Evolutionary conservation across 1,140 invertebrate genomes (phyloP), one percentile per base, ranked within the genome.

Genomic region (Paralvinella palmiformis): DNA sequence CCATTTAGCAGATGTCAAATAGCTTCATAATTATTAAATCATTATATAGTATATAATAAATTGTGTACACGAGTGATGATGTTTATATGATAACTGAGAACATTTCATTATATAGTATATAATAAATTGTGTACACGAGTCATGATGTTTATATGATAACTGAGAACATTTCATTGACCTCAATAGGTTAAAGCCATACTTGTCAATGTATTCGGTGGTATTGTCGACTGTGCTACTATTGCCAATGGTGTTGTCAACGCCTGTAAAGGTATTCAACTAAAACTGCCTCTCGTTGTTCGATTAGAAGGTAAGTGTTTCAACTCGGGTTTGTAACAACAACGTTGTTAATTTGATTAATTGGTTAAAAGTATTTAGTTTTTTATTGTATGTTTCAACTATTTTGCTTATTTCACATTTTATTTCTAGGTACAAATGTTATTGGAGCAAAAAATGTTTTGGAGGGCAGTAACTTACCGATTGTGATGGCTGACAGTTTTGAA

Each of bases 171-270:
- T n/a, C n/a, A n/a, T n/a, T n/a, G n/a, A n/a, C n/a, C n/a, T n/a
- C n/a, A n/a, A n/a, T n/a, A n/a, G 80, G 95, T 98, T 0, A 94
- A 96, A 82, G 88, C 90, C 3, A 91, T 99, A 70, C 85, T 99
- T 59, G 94, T 99, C 0, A 99, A 99, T 82, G 94, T 99, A 3
- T 99, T 99, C 84, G 96, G 94, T 65, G 96, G 96, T 68, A 99
- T 99, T 76, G 95, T 99, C 0, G 97, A 99, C 81, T 99, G 96
- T 85, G 91, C 88, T 1, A 98, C 89, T 4, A 92, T 99, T 77
- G 96, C 96, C 2, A 92, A 89, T 73, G 96, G 96, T 53, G 92
- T 99, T 69, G 88, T 97, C 1, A 85, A 88, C 63, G 96, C 96
- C 27, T 89, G 88, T 68, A 88, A 88, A 77, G 87, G 86, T 63